Evolutionary conservation across 2,113 vertebrate genomes (phyloP), one percentile per base, ranked within the genome.

Genomic region (Hippolais icterina): DNA sequence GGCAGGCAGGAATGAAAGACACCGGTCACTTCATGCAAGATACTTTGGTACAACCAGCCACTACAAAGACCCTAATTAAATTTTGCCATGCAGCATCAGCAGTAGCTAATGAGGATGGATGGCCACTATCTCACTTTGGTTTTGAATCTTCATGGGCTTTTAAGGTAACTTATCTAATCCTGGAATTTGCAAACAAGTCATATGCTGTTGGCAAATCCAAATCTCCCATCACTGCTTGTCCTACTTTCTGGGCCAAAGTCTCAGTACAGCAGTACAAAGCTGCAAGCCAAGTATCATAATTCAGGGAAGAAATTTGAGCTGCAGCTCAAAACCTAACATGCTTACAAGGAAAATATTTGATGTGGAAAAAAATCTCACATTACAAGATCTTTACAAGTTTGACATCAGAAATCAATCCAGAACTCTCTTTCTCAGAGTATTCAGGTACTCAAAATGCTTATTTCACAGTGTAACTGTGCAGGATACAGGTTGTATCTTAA

Each of bases 241-340:
- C 82, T 93, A 46, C 39, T 80, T 93, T 80, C 54, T 65, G 41
- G 66, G 59, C 54, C 21, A 15, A 85, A 83, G 68, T 69, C 42
- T 49, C 66, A 46, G 49, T 18, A 61, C 23, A n/a, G 49, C 70
- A 65, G 57, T 33, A 87, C 25, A 18, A 87, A 93, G 54, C 5
- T 29, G 59, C 18, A 64, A 85, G 63, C 63, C 59, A 87, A 61
- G 37, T 90, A 76, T 29, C 61, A 18, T 61, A 46, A 95, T 39
- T 56, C 60, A 91, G 41, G 65, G 41, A 91, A 92, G 72, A 70
- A 78, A 89, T 79, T 0, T 57, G 42, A 91, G 42, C 78, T 89
- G 59, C 63, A 93, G 42, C 14, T 91, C 50, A 83, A 69, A 91
- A n/a, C 18, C 27, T 44, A 76, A 61, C 71, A 54, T 35, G 61